Base-by-base conservation (phyloP, 2,888 invertebrate genomes). In the Lapara coniferarum region DNA sequence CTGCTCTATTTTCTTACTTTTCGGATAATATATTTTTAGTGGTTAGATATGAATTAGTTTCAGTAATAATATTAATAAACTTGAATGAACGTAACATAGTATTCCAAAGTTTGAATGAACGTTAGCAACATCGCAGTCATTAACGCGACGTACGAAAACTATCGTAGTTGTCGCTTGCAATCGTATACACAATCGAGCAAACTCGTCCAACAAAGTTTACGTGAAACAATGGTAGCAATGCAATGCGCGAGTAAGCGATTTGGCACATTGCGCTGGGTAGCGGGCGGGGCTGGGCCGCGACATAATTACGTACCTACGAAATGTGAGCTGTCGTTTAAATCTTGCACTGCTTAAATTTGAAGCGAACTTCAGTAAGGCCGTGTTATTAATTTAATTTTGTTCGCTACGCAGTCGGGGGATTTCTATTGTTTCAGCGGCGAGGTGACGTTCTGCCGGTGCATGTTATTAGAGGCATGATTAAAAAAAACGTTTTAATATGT, bases 301-400 rank as follows among this genome's bases (percentile, higher is more conserved):
- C 83, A 90, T 92, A 92, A 92, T 92, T 92, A 92, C 90, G 89
- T 91, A 90, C 84, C 85, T 85, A 88, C 89, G 84, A 89, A 89
- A 90, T 88, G 89, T 86, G 89, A 89, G 88, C 89, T 88, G 89
- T 90, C 91, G 88, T 87, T 92, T 92, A 91, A 92, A 92, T 91
- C 91, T 90, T 89, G 88, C 90, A 87, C 88, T 87, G 89, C 88
- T 91, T 90, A 89, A 90, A 89, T 90, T 91, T 91, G 85, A 89
- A 87, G 84, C 86, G 86, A 89, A 87, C 87, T 86, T 85, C 82
- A 85, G 85, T 81, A 82, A 80, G 84, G 82, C 84, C 83, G 79
- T 86, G 78, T 80, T 84, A 88, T 89, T 91, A 90, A 90, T 91
- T 89, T 89, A 86, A 89, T 91, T 89, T 87, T 83, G 81, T 81